A percentile compares a stretch with the other conserved stretches of the same genome.
These are phyloP conservation scores for Sebastes paucispinis DNA, from an alignment of 2,797 vertebrate genomes.

Conservation along the genomic window DNA sequence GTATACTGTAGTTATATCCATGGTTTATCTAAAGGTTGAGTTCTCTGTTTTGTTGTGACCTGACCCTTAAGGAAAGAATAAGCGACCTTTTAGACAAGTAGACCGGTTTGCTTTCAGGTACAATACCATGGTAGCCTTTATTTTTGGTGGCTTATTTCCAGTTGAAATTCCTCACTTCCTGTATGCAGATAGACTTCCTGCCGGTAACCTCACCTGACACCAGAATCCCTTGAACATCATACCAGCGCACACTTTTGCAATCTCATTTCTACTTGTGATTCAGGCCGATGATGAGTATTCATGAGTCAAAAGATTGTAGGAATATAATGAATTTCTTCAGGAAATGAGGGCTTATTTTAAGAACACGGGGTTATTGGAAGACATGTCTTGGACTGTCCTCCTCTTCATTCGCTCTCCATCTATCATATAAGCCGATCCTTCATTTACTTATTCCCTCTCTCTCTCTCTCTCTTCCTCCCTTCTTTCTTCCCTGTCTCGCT, in stretches of 20 bases:
- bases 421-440: conserved; percentile 38
- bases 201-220: no score
- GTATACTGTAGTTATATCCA: no score
- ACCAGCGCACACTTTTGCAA: not conserved
- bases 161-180: not conserved
- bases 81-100: not conserved
- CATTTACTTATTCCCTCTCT: conserved; percentile 28
- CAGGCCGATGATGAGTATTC: not conserved
- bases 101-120: not conserved
- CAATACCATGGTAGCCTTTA: not conserved
- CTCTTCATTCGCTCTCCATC: conserved; percentile 22
- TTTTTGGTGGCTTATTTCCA: not conserved
- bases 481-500: conserved; percentile 36
- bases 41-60: no score
- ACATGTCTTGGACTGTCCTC: conserved; percentile 15
- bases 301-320: not conserved
- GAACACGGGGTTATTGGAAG: conserved; percentile 28
- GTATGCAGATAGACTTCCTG: not conserved
- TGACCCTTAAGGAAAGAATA: no score
- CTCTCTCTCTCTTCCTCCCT: conserved; percentile 16
- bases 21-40: no score
- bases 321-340: conserved; percentile 23
- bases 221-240: not conserved
- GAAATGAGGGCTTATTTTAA: conserved; percentile 30
- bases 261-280: not conserved